phyloP scores from a whole-genome alignment of 2,888 invertebrate species.

The Amiota mariae region DNA sequence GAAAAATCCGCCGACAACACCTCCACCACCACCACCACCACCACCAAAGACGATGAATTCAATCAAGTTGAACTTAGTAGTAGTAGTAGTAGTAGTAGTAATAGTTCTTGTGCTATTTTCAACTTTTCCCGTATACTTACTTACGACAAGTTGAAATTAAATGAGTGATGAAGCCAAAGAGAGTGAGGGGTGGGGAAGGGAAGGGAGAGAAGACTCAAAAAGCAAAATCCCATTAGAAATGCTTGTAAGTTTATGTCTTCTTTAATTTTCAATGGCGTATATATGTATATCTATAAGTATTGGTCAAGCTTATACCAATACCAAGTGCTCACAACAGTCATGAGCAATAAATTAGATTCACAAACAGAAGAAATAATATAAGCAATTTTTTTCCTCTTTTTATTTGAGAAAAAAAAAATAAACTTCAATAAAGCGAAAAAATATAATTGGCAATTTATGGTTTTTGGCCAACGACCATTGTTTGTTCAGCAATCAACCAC shows the following conservation, averaged over 20 bases:
- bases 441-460: too few species aligned
- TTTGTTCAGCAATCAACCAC: too few species aligned
- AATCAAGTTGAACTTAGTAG: not conserved
- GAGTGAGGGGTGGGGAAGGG: not conserved
- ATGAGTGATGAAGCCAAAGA: not conserved
- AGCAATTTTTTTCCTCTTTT: too few species aligned
- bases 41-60: not conserved
- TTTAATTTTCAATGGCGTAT: not conserved
- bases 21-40: slow-evolving; percentile 42
- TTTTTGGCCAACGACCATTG: too few species aligned
- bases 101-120: not conserved
- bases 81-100: not conserved
- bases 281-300: too few species aligned
- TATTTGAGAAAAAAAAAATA: too few species aligned
- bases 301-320: too few species aligned
- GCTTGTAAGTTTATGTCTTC: slow-evolving; percentile 7
- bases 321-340: too few species aligned
- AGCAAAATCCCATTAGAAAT: not conserved
- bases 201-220: not conserved
- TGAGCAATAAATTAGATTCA: too few species aligned
- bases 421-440: too few species aligned
- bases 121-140: not conserved
- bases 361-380: too few species aligned
- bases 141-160: not conserved
- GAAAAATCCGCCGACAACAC: slow-evolving; percentile 50